Percentiles rank a stretch among this genome's conserved stretches.
Conservation (phyloP, 2,888 invertebrate genomes). For the Icerya purchasi region DNA sequence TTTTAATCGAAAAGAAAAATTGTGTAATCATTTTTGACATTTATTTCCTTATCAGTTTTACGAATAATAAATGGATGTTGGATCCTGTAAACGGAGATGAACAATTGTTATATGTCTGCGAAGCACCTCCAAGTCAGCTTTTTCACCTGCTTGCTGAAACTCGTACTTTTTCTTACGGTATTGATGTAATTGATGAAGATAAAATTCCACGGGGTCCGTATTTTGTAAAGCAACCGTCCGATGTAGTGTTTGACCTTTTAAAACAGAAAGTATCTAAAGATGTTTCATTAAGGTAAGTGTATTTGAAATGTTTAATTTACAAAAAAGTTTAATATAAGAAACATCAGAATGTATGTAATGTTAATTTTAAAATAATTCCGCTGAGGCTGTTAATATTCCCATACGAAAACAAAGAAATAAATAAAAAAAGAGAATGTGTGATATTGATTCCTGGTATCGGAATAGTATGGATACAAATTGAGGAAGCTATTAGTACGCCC, state of each 20-base stretch:
- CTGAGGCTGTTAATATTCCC: no score
- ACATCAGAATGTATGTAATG: no score
- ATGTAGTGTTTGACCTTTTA: constrained; percentile 62
- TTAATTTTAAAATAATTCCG: no score
- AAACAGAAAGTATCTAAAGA: constrained; percentile 45
- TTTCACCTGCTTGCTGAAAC: constrained; percentile 48
- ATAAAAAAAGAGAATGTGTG: no score
- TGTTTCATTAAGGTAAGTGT: constrained; percentile 45
- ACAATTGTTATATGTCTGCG: constrained; percentile 63
- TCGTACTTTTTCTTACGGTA: constrained; percentile 64
- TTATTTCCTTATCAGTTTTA: constrained; percentile 26
- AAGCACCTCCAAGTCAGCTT: constrained; percentile 52
- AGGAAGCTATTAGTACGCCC: no score
- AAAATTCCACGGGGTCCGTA: constrained; percentile 71
- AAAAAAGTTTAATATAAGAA: no score
- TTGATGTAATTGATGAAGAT: constrained; percentile 56
- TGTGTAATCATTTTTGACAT: background rate
- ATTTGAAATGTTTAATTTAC: no score
- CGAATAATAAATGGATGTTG: constrained; percentile 56
- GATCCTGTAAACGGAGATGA: constrained; percentile 58
- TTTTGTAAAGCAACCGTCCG: constrained; percentile 63
- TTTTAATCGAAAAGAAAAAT: no score
- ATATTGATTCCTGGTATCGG: no score
- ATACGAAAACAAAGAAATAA: no score
- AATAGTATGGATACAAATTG: no score